Base-by-base conservation (phyloP, 2,797 vertebrate species). In the Dermochelys coriacea region DNA sequence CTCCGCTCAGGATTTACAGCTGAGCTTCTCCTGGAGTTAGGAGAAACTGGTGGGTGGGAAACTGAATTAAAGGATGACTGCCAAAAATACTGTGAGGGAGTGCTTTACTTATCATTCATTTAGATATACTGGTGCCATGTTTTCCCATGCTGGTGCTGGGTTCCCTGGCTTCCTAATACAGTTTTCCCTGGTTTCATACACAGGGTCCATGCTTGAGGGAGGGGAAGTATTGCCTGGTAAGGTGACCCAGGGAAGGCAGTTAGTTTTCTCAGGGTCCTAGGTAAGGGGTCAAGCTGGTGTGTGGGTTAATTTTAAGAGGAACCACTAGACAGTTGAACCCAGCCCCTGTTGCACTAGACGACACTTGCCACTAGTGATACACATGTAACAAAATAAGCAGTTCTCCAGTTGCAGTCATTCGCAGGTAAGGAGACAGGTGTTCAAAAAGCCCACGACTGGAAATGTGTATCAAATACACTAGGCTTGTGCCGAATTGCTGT, bases 51-150 rank as follows among this genome's bases (percentile, higher is more conserved):
- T 52, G n/a, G 61, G 61, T 68, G 61, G 12, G 34, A 68, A 68
- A n/a, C 61, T n/a, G 61, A 68, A 34, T 68, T 68, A 68, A n/a
- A 37, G 34, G 8, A 41, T 41, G n/a, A 71, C 8, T 37, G 59
- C 52, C 59, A 59, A 34, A 0, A 0, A 6, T 50, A n/a, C 41
- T 0, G 0, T 11, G 16, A 74, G 47, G 41, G 25, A 10, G 15
- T 2, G 37, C 52, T 52, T 57, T 83, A 6, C 82, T 49, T 15
- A 61, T 64, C 45, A 1, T 74, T 37, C 50, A 9, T 74, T 45
- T 47, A 10, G 1, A 57, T 2, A 27, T 64, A 61, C 23, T 49
- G 25, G 0, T 1, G 71, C 12, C 5, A 37, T 45, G 31, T 2
- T 25, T 14, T 25, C 74, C 12, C 1, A 0, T 3, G 18, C 23